A percentile compares a stretch with the other conserved stretches of the same genome.
These are phyloP conservation scores for Nudaria mundana DNA, from an alignment of 2,888 invertebrate genomes.

Conservation along the genomic window DNA sequence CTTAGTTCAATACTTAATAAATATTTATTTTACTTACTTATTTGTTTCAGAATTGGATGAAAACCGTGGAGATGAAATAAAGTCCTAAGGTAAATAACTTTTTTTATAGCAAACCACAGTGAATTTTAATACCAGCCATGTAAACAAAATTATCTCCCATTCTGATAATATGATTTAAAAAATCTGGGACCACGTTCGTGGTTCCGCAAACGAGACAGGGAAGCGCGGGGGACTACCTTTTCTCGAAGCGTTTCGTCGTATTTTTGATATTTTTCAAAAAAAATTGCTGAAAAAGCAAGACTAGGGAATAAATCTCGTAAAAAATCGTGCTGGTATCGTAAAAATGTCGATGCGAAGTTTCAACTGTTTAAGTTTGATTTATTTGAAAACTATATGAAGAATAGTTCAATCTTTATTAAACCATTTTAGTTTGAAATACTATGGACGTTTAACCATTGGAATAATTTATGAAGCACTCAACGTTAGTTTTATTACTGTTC, in stretches of 20 bases:
- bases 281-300: too few relatives aligned
- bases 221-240: too few relatives aligned
- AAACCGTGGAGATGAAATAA: slow-evolving; percentile 43
- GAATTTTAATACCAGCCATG: too few relatives aligned
- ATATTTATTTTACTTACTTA: slow-evolving; percentile 26
- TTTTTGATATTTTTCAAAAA: too few relatives aligned
- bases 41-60: slow-evolving; percentile 44
- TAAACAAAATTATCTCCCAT: too few relatives aligned
- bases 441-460: slow-evolving; percentile 20
- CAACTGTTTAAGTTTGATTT: slow-evolving; percentile 21
- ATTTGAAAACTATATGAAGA: slow-evolving; percentile 25
- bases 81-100: slow-evolving; percentile 54
- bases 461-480: slow-evolving; percentile 20
- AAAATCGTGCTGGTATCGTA: slow-evolving; percentile 16
- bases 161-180: too few relatives aligned
- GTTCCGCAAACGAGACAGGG: too few relatives aligned
- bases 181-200: too few relatives aligned
- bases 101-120: too few relatives aligned
- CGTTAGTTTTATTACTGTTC: background rate
- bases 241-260: too few relatives aligned
- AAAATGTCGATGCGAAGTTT: slow-evolving; percentile 21
- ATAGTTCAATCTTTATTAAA: slow-evolving; percentile 25
- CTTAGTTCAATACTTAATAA: too few relatives aligned
- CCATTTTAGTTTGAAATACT: slow-evolving; percentile 24
- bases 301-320: too few relatives aligned